Base-by-base conservation (phyloP, 1,140 invertebrate genomes). In the Orius laevigatus region DNA sequence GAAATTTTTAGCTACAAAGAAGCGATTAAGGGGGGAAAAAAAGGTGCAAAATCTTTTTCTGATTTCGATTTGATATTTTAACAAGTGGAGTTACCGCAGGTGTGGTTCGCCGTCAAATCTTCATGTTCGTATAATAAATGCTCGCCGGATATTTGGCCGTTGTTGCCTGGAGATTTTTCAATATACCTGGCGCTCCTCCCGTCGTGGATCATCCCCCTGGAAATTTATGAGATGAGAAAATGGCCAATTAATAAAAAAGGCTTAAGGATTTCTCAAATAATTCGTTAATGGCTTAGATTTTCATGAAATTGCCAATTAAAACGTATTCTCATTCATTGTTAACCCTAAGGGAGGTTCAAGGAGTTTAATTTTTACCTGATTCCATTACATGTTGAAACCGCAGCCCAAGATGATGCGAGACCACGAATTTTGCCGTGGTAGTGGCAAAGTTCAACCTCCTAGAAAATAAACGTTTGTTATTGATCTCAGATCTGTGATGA, bases 301-400 rank as follows among this genome's bases (percentile, higher is more conserved):
- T n/a, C n/a, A 34, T 34, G 15, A n/a, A 4, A 12, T 38, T 38
- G 15, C n/a, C 3, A 38, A 38, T 5, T 38, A 38, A 38, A 3
- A n/a, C 36, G n/a, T n/a, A n/a, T n/a, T n/a, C n/a, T n/a, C n/a
- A n/a, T n/a, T n/a, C n/a, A n/a, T n/a, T n/a, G n/a, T n/a, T n/a
- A n/a, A n/a, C n/a, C n/a, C n/a, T n/a, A n/a, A n/a, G n/a, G n/a
- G n/a, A n/a, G n/a, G n/a, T n/a, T 16, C 36, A 38, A 38, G 5
- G n/a, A 12, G n/a, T 38, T n/a, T 38, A 38, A 38, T 38, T 34
- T 34, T 59, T 59, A 71, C 70, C 68, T 77, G 36, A 92, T 64
- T 16, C 81, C 78, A 56, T 71, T 66, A 60, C 90, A 93, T 6
- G 87, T 91, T 39, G 88, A 92, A 11, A 93, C 54, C 0, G 88